A percentile compares a stretch with the other conserved stretches of the same genome.
phyloP scores from a whole-genome alignment of 2,888 invertebrate genomes.

The Lepidochitona cinerea region DNA sequence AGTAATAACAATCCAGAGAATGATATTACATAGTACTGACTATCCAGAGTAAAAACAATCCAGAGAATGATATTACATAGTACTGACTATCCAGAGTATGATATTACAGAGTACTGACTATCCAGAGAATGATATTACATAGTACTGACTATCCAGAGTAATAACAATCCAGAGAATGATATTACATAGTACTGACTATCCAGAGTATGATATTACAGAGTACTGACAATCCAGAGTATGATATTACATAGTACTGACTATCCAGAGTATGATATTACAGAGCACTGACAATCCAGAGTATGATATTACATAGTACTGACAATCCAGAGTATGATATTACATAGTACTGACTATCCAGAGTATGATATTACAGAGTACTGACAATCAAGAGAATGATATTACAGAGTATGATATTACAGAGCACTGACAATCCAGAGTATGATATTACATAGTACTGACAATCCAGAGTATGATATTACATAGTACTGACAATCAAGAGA shows the following conservation, averaged over 20 bases:
- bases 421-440: not conserved
- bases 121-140: not conserved
- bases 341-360: slow-evolving; percentile 2
- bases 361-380: not conserved
- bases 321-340: not conserved
- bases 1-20: too few relatives aligned
- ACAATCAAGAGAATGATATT: too few relatives aligned
- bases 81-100: not conserved
- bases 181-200: not conserved
- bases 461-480: not conserved
- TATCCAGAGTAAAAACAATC: not conserved
- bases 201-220: not conserved
- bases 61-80: not conserved
- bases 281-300: not conserved
- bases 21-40: not conserved
- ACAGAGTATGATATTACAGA: not conserved
- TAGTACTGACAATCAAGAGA: not conserved
- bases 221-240: not conserved
- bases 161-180: not conserved
- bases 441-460: not conserved
- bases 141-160: not conserved
- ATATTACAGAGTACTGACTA: not conserved
- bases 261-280: not conserved
- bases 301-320: not conserved
- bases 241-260: not conserved